Percentiles rank a stretch among this genome's conserved stretches.
Conservation (phyloP, 2,888 invertebrate genomes). For the Chymomyza fuscimana region DNA sequence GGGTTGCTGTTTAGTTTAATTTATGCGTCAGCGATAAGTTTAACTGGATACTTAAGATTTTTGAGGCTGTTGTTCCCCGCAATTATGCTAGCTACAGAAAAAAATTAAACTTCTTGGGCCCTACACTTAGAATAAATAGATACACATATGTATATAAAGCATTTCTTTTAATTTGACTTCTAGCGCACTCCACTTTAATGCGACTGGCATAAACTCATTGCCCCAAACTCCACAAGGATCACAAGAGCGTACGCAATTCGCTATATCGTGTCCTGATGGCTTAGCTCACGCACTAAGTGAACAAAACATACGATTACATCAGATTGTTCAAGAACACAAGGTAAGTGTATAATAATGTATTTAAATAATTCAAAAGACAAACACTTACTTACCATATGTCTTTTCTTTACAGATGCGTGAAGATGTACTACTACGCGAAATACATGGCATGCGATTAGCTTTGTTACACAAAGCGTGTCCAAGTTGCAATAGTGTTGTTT, state of each 20-base stretch:
- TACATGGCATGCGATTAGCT: conserved; percentile 88
- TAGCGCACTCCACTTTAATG: conserved; percentile 74
- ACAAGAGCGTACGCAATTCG: conserved; percentile 76
- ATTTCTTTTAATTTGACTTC: conserved; percentile 4
- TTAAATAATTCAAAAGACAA: background rate
- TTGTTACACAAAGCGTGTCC: conserved; percentile 83
- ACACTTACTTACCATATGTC: background rate
- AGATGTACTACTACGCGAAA: conserved; percentile 87
- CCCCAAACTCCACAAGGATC: conserved; percentile 82
- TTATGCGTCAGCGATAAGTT: no score
- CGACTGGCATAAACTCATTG: conserved; percentile 75
- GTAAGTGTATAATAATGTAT: conserved; percentile 79
- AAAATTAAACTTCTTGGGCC: no score
- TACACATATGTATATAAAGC: no score
- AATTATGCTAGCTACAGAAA: no score
- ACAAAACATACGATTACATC: conserved; percentile 84
- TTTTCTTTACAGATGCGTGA: conserved; percentile 84
- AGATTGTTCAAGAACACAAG: conserved; percentile 90
- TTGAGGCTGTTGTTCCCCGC: no score
- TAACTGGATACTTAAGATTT: no score
- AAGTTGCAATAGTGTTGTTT: conserved; percentile 83
- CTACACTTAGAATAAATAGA: no score
- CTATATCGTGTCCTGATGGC: conserved; percentile 79
- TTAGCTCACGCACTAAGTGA: conserved; percentile 79
- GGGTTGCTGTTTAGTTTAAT: no score